Evolutionary conservation across 1,140 invertebrate genomes (phyloP).

Genomic region (Cydia strobilella): DNA sequence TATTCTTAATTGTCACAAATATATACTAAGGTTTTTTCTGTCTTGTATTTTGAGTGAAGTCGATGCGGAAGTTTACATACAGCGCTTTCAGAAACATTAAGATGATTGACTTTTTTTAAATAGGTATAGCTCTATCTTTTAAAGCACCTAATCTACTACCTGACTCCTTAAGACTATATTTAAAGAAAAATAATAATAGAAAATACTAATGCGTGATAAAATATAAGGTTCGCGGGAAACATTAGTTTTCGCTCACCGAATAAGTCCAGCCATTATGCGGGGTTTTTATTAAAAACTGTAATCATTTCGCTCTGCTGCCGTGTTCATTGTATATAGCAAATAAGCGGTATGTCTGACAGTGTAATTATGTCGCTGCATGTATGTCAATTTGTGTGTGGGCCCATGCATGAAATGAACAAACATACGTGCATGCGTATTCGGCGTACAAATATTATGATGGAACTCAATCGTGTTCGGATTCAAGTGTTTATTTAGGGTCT

Average conservation of each 20-base stretch:
- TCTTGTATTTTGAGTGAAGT: too few species aligned
- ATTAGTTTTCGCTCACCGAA: not conserved
- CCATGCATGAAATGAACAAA: conserved; percentile 63
- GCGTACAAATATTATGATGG: conserved; percentile 5
- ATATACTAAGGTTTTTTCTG: too few species aligned
- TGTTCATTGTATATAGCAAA: conserved; percentile 27
- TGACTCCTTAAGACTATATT: too few species aligned
- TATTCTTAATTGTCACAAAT: too few species aligned
- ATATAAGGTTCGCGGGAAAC: not conserved
- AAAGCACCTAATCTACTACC: too few species aligned
- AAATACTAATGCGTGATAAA: too few species aligned
- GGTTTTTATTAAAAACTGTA: conserved; percentile 1
- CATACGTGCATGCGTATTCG: conserved; percentile 36
- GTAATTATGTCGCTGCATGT: conserved; percentile 29
- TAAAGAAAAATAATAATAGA: too few species aligned
- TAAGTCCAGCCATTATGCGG: not conserved
- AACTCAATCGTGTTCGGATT: not conserved
- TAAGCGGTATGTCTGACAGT: conserved; percentile 12
- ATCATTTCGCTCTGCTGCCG: conserved; percentile 2
- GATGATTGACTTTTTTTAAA: too few species aligned
- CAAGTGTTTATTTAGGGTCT: not conserved
- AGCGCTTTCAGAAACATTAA: too few species aligned
- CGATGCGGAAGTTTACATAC: too few species aligned
- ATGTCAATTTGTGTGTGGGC: conserved; percentile 55
- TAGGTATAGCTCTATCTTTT: too few species aligned